Evolutionary conservation across 1,140 invertebrate species (phyloP).

Genomic region (Drosophila novamexicana): DNA sequence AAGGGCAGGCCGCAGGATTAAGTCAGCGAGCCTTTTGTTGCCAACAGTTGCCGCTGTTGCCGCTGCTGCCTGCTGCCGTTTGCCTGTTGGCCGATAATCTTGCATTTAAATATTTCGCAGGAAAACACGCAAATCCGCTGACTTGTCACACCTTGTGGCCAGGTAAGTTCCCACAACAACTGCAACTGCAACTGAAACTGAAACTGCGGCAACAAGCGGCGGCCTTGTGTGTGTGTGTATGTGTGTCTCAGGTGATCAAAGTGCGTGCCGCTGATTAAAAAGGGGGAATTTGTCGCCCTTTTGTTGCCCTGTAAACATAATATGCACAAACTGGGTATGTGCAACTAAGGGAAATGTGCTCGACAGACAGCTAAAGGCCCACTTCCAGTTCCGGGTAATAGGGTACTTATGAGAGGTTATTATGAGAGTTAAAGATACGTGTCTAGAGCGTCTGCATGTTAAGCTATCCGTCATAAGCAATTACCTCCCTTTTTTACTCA

Average conservation of each 20-base stretch:
- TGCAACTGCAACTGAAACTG: constrained; percentile 26
- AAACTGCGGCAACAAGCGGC: constrained; percentile 54
- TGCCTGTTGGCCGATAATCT: constrained; percentile 63
- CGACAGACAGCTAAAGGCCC: not conserved
- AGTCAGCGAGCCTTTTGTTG: constrained; percentile 59
- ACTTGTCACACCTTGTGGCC: constrained; percentile 76
- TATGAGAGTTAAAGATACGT: not conserved
- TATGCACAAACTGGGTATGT: not conserved
- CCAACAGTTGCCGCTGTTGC: not conserved
- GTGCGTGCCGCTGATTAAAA: constrained; percentile 79
- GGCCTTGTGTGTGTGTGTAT: constrained; percentile 12
- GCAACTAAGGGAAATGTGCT: not conserved
- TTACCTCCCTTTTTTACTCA: not conserved
- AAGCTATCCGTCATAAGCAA: not conserved
- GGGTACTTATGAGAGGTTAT: not conserved
- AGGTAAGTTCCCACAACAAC: constrained; percentile 41
- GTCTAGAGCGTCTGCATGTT: not conserved
- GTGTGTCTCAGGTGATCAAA: constrained; percentile 67
- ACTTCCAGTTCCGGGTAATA: not conserved
- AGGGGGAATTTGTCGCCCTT: constrained; percentile 80
- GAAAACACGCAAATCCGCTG: constrained; percentile 82
- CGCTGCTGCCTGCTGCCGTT: constrained; percentile 12
- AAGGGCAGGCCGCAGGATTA: constrained; percentile 65
- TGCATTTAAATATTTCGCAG: constrained; percentile 79
- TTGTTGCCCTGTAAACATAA: constrained; percentile 34